phyloP scores from a whole-genome alignment of 2,113 vertebrate genomes.

The Grammatotria lemairii region DNA sequence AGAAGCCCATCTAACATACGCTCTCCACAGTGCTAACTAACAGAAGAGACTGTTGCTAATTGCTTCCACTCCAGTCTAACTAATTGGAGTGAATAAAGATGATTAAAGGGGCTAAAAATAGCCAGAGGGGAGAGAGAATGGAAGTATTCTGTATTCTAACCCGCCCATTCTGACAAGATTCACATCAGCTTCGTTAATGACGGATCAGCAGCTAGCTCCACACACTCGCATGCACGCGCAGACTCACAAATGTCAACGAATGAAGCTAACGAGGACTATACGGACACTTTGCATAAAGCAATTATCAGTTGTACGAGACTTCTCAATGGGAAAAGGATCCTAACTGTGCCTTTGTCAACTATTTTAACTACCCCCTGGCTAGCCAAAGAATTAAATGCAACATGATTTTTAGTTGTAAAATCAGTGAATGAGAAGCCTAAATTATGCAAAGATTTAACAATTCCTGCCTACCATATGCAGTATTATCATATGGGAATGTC shows the following conservation, averaged over 20 bases:
- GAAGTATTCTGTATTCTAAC: conserved; percentile 51
- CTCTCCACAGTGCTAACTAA: conserved; percentile 55
- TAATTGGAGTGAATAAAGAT: conserved; percentile 76
- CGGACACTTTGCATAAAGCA: not conserved
- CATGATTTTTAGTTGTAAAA: not conserved
- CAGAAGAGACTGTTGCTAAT: conserved; percentile 62
- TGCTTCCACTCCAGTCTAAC: conserved; percentile 67
- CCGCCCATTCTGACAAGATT: conserved; percentile 37
- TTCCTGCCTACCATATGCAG: not conserved
- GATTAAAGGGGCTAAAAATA: conserved; percentile 75
- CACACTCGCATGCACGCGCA: not conserved
- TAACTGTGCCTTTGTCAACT: not conserved
- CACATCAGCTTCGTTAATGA: conserved; percentile 36
- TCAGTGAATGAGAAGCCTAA: not conserved
- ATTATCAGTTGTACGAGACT: not conserved
- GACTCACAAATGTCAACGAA: not conserved
- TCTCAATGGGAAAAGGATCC: not conserved
- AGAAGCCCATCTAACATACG: conserved; percentile 55
- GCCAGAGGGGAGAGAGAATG: conserved; percentile 24
- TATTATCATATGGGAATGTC: not conserved
- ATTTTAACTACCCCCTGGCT: not conserved
- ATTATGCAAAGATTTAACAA: not conserved
- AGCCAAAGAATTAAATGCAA: not conserved
- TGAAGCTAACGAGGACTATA: not conserved
- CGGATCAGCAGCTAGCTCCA: conserved; percentile 16